These are phyloP conservation scores for Criorhina ranunculi DNA, from an alignment of 2,888 invertebrate species.

Conservation along the genomic window DNA sequence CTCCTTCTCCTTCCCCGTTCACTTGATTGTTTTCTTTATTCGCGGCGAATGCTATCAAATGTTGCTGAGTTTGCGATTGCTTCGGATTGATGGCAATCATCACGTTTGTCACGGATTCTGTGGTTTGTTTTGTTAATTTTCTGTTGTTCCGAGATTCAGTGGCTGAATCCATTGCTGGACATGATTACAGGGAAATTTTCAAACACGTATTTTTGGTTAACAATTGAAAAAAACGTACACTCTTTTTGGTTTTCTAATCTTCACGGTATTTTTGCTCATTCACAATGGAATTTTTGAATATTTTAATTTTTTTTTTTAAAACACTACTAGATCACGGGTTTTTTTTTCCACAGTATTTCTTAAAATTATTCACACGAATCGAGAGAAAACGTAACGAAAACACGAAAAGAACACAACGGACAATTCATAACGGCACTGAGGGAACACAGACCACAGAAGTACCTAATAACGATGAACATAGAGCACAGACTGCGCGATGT, in stretches of 20 bases:
- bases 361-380: constrained; percentile 46
- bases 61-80: constrained; percentile 36
- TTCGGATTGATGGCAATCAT: constrained; percentile 61
- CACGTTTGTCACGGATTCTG: constrained; percentile 54
- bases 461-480: constrained; percentile 42
- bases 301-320: constrained; percentile 20
- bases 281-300: not conserved
- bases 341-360: constrained; percentile 49
- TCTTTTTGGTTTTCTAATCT: constrained; percentile 26
- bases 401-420: constrained; percentile 44
- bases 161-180: constrained; percentile 48
- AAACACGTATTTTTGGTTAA: constrained; percentile 12
- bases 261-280: constrained; percentile 18
- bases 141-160: constrained; percentile 28
- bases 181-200: constrained; percentile 37
- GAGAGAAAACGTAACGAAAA: constrained; percentile 52
- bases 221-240: constrained; percentile 13
- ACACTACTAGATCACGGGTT: constrained; percentile 50
- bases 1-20: not conserved
- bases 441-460: constrained; percentile 2
- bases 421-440: constrained; percentile 60
- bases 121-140: constrained; percentile 40
- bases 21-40: not conserved
- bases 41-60: constrained; percentile 26
- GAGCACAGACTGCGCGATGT: constrained; percentile 48